phyloP scores from a whole-genome alignment of 2,113 vertebrate species.

The Entomyzon cyanotis region DNA sequence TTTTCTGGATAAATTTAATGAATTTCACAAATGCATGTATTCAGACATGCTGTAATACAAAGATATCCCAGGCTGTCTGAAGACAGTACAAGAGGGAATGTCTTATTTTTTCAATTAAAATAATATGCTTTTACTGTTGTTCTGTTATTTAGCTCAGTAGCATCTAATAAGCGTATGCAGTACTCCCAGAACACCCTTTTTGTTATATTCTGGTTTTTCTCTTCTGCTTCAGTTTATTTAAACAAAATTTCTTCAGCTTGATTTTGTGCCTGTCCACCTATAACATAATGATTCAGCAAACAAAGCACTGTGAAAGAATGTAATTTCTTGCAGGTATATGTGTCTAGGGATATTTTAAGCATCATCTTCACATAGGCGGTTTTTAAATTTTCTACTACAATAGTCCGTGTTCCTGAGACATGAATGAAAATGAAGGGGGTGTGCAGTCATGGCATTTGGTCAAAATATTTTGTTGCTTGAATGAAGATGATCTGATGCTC shows the following conservation, averaged over 20 bases:
- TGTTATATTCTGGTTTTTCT: not conserved
- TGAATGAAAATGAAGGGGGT: not conserved
- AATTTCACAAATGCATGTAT: constrained; percentile 19
- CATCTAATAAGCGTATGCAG: not conserved
- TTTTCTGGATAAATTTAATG: constrained; percentile 6
- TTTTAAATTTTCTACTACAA: not conserved
- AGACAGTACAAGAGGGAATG: not conserved
- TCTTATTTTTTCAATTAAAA: constrained; percentile 8
- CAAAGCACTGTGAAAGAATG: not conserved
- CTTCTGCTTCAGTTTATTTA: not conserved
- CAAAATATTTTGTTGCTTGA: not conserved
- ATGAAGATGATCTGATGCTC: not conserved
- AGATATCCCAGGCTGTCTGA: not conserved
- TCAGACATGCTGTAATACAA: not conserved
- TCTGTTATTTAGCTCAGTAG: not conserved
- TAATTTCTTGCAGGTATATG: not conserved
- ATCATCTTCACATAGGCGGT: not conserved
- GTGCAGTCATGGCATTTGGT: not conserved
- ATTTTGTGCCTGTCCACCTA: not conserved
- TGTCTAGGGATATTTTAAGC: not conserved
- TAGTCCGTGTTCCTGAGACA: not conserved
- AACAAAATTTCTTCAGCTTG: constrained; percentile 1
- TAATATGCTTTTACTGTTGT: not conserved
- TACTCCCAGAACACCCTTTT: not conserved
- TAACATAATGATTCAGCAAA: not conserved